phyloP scores from a whole-genome alignment of 1,140 invertebrate species.

The Orchestia grillus region DNA sequence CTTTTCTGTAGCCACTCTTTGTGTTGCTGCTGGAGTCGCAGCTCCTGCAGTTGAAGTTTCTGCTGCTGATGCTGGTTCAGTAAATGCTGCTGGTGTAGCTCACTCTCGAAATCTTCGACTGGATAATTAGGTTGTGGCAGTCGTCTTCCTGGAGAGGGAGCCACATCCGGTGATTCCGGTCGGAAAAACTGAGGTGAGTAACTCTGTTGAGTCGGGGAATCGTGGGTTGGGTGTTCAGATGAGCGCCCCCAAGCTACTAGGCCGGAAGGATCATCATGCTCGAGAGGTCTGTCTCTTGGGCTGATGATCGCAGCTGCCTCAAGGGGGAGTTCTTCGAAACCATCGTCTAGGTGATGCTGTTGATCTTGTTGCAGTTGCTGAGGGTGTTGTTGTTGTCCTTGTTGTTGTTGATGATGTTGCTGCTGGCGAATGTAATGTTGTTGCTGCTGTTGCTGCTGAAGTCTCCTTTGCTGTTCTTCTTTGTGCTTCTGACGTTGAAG shows the following conservation, averaged over 20 bases:
- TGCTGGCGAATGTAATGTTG: not conserved
- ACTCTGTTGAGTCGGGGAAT: constrained; percentile 10
- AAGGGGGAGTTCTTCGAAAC: constrained; percentile 5
- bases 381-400: constrained; percentile 1
- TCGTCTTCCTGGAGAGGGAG: not conserved
- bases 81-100: constrained; percentile 48
- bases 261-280: constrained; percentile 12
- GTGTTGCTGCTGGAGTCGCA: constrained; percentile 40
- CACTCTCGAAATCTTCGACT: constrained; percentile 28
- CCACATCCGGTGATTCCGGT: not conserved
- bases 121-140: not conserved
- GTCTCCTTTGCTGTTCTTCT: constrained; percentile 10
- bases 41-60: constrained; percentile 45
- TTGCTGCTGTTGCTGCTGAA: constrained; percentile 34
- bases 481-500: constrained; percentile 54
- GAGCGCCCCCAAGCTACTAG: not conserved
- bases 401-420: constrained; percentile 27
- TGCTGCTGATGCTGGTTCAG: constrained; percentile 47
- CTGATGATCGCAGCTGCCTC: not conserved
- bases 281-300: not conserved
- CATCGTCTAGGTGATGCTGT: constrained; percentile 55
- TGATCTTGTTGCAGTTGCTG: constrained; percentile 47
- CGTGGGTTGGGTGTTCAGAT: constrained; percentile 9
- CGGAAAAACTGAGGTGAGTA: constrained; percentile 21
- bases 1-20: constrained; percentile 43